Evolutionary conservation across 2,113 vertebrate species (phyloP).

Genomic region (Capreolus pygargus): DNA sequence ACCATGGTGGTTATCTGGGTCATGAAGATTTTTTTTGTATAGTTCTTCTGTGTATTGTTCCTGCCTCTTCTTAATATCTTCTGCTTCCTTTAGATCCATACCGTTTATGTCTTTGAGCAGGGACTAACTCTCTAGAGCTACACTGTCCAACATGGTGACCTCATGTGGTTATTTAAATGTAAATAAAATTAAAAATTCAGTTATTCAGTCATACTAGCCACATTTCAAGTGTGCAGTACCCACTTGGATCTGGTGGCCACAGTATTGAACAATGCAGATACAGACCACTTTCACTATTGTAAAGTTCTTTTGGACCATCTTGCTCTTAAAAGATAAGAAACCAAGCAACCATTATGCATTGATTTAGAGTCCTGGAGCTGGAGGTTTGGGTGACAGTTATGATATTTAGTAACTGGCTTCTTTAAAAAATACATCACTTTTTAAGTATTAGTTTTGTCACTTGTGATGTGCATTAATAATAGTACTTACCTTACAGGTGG

Average conservation of each 20-base stretch:
- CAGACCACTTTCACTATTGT: not conserved
- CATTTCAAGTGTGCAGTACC: not conserved
- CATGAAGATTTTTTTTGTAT: too few species aligned
- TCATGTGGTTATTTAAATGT: not conserved
- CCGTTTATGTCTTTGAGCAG: not conserved
- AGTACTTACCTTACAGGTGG: not conserved
- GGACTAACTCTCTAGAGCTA: not conserved
- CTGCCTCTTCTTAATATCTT: not conserved
- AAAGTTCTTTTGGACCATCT: not conserved
- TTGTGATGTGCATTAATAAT: not conserved
- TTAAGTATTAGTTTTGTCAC: conserved; percentile 8
- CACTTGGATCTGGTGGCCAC: not conserved
- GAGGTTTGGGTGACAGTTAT: not conserved
- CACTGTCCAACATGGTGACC: not conserved
- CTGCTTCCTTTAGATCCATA: not conserved
- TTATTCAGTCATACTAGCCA: not conserved
- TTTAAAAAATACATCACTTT: not conserved
- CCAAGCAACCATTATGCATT: not conserved
- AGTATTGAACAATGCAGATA: not conserved
- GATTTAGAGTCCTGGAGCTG: not conserved
- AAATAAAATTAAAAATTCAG: not conserved
- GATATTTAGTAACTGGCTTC: not conserved
- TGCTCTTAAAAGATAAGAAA: not conserved
- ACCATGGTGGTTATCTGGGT: too few species aligned
- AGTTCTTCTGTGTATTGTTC: too few species aligned